Percentiles rank a stretch among this genome's conserved stretches.
These are phyloP conservation scores for Poecile atricapillus DNA, from an alignment of 2,113 vertebrate species.

Conservation along the genomic window DNA sequence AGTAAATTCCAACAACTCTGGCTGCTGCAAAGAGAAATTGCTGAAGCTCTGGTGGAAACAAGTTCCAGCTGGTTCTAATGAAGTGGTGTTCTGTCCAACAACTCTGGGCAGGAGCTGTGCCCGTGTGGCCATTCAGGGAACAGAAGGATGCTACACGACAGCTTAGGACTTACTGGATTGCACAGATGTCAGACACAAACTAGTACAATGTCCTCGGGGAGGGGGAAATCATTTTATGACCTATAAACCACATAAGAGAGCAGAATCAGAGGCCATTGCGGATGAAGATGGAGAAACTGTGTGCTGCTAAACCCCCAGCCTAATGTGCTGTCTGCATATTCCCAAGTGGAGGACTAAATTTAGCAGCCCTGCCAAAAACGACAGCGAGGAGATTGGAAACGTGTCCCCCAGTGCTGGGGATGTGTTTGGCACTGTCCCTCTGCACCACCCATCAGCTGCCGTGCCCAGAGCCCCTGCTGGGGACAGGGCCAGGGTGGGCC, in stretches of 20 bases:
- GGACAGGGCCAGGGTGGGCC: background rate
- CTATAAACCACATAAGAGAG: background rate
- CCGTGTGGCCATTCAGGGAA: background rate
- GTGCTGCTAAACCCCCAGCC: background rate
- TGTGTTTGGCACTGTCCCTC: background rate
- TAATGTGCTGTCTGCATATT: background rate
- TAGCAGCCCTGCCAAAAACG: slow-evolving; percentile 5
- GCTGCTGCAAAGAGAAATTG: background rate
- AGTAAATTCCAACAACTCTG: background rate
- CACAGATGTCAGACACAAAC: background rate
- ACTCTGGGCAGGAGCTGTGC: background rate
- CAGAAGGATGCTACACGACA: background rate
- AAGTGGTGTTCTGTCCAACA: background rate
- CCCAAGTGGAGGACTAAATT: background rate
- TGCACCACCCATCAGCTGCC: background rate
- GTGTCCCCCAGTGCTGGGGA: background rate
- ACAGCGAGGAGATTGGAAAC: background rate
- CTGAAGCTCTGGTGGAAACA: background rate
- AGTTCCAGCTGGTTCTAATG: background rate
- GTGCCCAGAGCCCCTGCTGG: background rate
- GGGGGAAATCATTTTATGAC: background rate
- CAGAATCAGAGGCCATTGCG: background rate
- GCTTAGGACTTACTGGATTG: background rate
- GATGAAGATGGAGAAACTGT: background rate
- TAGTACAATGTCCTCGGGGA: background rate